phyloP scores from a whole-genome alignment of 2,113 vertebrate genomes.

The Jaculus jaculus region DNA sequence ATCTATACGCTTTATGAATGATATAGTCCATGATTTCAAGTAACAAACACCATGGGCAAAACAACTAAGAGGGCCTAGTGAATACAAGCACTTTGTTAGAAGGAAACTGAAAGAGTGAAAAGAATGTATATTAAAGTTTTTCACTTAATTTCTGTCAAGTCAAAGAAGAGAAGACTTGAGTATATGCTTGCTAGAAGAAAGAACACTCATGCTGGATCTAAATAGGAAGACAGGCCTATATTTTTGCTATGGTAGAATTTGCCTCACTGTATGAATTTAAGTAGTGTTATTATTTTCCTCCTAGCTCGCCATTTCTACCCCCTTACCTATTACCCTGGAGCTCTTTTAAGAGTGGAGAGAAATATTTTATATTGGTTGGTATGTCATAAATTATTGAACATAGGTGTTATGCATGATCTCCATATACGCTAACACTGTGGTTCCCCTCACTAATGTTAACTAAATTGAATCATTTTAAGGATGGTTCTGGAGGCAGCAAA shows the following conservation, averaged over 20 bases:
- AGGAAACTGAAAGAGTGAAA: neutral
- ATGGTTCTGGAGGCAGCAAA: neutral
- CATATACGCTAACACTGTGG: neutral
- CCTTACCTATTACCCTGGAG: neutral
- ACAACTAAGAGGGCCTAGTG: neutral
- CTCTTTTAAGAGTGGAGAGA: neutral
- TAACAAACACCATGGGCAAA: neutral
- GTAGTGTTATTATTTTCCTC: neutral
- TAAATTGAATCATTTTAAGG: neutral
- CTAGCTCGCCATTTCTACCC: neutral
- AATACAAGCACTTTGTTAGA: neutral
- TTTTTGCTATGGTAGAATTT: neutral
- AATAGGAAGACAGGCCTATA: conserved; percentile 12
- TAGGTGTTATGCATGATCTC: neutral
- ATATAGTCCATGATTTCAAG: neutral
- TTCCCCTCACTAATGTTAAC: conserved; percentile 7
- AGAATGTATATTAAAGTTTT: neutral
- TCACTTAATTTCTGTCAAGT: conserved; percentile 12
- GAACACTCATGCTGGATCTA: neutral
- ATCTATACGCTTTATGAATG: neutral
- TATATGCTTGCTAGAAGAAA: neutral
- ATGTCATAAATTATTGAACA: conserved; percentile 1
- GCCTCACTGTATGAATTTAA: neutral
- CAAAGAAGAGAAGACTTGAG: neutral
- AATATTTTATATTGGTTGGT: neutral